Percentiles rank a stretch among this genome's conserved stretches.
These are phyloP conservation scores for Fopius arisanus DNA, from an alignment of 1,140 invertebrate species.

Conservation along the genomic window DNA sequence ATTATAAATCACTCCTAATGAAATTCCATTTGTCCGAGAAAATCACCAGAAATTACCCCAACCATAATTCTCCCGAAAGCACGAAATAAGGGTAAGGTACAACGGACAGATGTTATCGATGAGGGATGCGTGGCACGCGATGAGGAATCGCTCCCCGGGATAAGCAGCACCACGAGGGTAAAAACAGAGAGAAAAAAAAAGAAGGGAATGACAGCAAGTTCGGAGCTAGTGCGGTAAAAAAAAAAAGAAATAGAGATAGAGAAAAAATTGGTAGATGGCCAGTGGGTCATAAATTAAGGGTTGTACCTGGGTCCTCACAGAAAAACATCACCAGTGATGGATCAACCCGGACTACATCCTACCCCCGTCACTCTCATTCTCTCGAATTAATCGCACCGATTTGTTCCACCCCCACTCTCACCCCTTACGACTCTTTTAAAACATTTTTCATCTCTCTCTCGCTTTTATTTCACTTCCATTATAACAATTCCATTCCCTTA, in stretches of 20 bases:
- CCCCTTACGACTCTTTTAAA: not conserved
- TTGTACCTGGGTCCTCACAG: conserved; percentile 23
- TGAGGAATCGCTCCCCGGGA: conserved; percentile 18
- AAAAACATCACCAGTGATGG: conserved; percentile 40
- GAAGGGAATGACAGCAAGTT: not conserved
- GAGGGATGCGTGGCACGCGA: conserved; percentile 23
- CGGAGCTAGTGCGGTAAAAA: not conserved
- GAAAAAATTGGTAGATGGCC: conserved; percentile 40
- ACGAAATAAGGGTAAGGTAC: not conserved
- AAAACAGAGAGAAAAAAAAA: conserved; percentile 10
- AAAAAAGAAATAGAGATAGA: conserved; percentile 14
- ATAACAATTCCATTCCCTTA: conserved; percentile 5
- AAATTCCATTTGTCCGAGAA: not conserved
- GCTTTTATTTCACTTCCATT: conserved; percentile 10
- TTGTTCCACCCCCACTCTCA: conserved; percentile 32
- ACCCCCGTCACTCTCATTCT: not conserved
- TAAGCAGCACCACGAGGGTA: conserved; percentile 9
- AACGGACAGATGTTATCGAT: conserved; percentile 9
- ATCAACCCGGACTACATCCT: conserved; percentile 37
- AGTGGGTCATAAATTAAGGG: conserved; percentile 42
- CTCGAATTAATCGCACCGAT: conserved; percentile 48
- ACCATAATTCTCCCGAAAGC: not conserved
- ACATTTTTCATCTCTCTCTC: conserved; percentile 16
- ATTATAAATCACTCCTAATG: not conserved
- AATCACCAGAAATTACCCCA: not conserved